These are phyloP conservation scores for Prinia subflava DNA, from an alignment of 2,113 vertebrate species.

Conservation along the genomic window DNA sequence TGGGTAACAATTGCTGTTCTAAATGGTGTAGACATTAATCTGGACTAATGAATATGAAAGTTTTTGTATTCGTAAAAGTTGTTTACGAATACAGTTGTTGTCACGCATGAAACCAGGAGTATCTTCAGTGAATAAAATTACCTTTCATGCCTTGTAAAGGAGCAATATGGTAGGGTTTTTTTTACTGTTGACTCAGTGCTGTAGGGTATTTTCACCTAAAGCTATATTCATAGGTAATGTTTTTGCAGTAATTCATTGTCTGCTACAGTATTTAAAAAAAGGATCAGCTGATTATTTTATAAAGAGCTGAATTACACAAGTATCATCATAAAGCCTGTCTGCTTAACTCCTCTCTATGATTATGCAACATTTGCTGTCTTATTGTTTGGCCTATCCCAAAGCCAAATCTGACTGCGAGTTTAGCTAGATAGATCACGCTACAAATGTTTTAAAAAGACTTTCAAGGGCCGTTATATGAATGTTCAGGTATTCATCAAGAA, in stretches of 20 bases:
- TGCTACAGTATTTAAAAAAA: neutral
- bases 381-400: neutral
- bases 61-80: slow-evolving; percentile 32
- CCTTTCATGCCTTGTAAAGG: slow-evolving; percentile 18
- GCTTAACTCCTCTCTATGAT: neutral
- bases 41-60: slow-evolving; percentile 48
- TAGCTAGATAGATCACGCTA: neutral
- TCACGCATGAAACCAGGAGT: slow-evolving; percentile 38
- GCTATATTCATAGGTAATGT: neutral
- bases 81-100: slow-evolving; percentile 15
- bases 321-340: neutral
- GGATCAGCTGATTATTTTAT: neutral
- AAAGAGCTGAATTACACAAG: neutral
- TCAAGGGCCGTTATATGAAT: neutral
- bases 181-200: neutral
- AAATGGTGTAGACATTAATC: slow-evolving; percentile 60
- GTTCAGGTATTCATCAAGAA: neutral
- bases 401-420: neutral
- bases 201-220: neutral
- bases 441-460: neutral
- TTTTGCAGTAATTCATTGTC: neutral
- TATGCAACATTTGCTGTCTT: neutral
- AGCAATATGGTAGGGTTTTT: slow-evolving; percentile 29
- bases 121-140: slow-evolving; percentile 42
- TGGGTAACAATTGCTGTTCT: slow-evolving; percentile 16